Base-by-base conservation (phyloP, 1,140 invertebrate species). In the Drosophila bocqueti region DNA sequence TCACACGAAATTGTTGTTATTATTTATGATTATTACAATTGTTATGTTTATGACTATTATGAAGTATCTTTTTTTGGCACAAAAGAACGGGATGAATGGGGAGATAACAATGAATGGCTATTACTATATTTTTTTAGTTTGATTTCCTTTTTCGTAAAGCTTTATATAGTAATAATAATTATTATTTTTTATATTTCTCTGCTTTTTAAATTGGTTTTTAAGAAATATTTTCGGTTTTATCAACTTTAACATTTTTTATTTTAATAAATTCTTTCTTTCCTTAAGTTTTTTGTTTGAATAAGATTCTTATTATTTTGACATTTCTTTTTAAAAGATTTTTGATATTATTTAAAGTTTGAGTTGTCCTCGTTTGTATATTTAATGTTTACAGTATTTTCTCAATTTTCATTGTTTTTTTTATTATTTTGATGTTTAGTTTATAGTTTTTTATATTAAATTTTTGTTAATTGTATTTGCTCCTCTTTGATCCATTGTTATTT, bases 21-120 rank as follows among this genome's bases (percentile, higher is more conserved):
- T 62, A 60, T 73, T 73, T 79, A 78, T 78, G 66, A 79, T 79
- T 64, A 73, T 66, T 54, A 60, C 55, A 43, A 75, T 62, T 72
- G 58, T 75, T 58, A 43, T 64, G 55, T 31, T 63, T 71, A 50
- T 71, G 13, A 24, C 69, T 71, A 29, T 72, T 65, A 50, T 42
- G 26, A 43, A 46, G 60, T 38, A 31, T 49, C 24, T 65, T 68
- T 66, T 64, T 55, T 55, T 66, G 2, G 46, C 47, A 77, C 46
- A 79, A 62, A 76, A 76, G 75, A 86, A 64, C 82, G 76, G 83
- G 76, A 86, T 86, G 83, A 73, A 49, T 76, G 26, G 47, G 47
- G 13, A 38, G 52, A 76, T 45, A 80, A 80, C 64, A 76, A 76
- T 76, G 57, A 83, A 52, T 13, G 46, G 55, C 40, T 36, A 42